Evolutionary conservation across 1,140 invertebrate genomes (phyloP), one percentile per base, ranked within the genome.

Genomic region (Aphaenogaster floridana): DNA sequence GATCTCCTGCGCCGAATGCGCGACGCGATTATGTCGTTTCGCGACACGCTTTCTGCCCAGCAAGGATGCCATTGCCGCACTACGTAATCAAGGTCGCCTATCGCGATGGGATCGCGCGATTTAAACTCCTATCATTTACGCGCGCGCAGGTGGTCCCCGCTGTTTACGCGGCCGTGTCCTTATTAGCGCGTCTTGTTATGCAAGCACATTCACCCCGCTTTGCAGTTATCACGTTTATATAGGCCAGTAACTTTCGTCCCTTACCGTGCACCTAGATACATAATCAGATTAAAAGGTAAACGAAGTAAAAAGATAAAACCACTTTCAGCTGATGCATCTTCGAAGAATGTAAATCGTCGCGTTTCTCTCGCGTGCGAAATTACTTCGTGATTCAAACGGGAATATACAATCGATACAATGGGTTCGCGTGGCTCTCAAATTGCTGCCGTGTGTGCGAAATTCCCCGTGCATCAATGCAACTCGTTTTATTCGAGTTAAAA

Each of bases 51-150:
- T 90, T 90, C 74, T 88, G 71, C 63, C 36, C 76, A 54, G 68
- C 54, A 80, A 90, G 76, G 86, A 90, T 90, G 86, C 76, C 80
- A 88, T 50, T 88, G 76, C 45, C 74, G 81, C 61, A 63, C 66
- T 50, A 42, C 72, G 88, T 80, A 90, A 90, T 87, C 87, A 90
- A 90, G 89, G 89, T 80, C 89, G 80, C 74, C 76, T 87, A 84
- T 79, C 66, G 17, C 50, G 71, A 52, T 61, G 21, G 11, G 39
- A 89, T 79, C 66, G 64, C 28, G 42, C 34, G 66, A 87, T 89
- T 90, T 89, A 36, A 74, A 84, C 76, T 84, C 52, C 54, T 76
- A n/a, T 76, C 45, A 50, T 74, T 74, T 84, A 48, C 42, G n/a
- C 52, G 45, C 79, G 66, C 15, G 42, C 68, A 36, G 17, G n/a